Conservation (phyloP, 92 coral and sea anemone genomes). For the Montipora capitata region DNA sequence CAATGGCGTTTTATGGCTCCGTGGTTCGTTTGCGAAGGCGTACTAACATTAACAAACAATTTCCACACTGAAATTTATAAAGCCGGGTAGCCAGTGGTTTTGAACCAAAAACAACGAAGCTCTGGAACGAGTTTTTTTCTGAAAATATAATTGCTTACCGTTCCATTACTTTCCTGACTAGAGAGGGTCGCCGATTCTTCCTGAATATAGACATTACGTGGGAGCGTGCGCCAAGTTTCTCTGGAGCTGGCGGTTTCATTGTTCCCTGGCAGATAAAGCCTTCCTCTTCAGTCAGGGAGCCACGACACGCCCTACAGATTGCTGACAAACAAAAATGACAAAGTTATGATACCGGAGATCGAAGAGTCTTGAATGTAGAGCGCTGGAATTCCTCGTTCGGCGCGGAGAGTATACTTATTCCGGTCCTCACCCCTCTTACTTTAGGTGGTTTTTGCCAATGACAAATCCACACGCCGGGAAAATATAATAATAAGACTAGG, state of each 20-base stretch:
- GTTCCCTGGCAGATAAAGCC: slow-evolving; percentile 17
- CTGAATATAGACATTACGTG: slow-evolving; percentile 36
- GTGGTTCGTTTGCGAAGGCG: not conserved
- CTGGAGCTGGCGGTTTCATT: slow-evolving; percentile 7
- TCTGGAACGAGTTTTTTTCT: not conserved
- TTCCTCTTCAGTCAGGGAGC: slow-evolving; percentile 29
- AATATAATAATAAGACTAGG: slow-evolving; percentile 23
- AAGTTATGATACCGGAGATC: slow-evolving; percentile 8
- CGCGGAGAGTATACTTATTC: slow-evolving; percentile 7
- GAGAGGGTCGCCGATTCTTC: slow-evolving; percentile 30
- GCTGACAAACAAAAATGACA: not conserved
- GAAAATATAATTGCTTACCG: slow-evolving; percentile 22
- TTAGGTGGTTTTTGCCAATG: slow-evolving; percentile 24
- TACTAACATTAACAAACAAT: slow-evolving; percentile 30
- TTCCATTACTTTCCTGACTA: slow-evolving; percentile 32
- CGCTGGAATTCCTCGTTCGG: slow-evolving; percentile 17
- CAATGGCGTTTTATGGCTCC: slow-evolving; percentile 5
- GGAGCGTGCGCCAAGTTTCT: slow-evolving; percentile 38
- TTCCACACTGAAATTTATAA: slow-evolving; percentile 22
- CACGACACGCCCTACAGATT: slow-evolving; percentile 31
- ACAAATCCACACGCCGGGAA: slow-evolving; percentile 13
- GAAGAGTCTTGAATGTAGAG: not conserved
- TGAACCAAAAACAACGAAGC: too few species aligned
- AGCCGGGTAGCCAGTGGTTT: not conserved
- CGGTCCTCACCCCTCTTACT: slow-evolving; percentile 2